phyloP scores from a whole-genome alignment of 2,888 invertebrate genomes.

The Alloscopus bannaensis region DNA sequence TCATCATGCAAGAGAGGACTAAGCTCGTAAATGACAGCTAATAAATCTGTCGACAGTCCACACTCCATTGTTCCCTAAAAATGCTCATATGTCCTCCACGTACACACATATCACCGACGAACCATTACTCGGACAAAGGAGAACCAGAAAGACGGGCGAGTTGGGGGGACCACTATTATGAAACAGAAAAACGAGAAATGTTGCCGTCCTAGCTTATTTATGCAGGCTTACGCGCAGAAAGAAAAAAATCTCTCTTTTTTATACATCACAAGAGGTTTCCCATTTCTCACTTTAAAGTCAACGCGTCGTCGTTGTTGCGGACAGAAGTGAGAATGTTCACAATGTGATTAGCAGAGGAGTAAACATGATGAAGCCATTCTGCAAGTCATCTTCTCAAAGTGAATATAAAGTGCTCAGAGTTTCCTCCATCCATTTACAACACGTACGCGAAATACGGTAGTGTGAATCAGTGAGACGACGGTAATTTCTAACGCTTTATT shows the following conservation, averaged over 20 bases:
- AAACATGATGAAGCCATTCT: conserved; percentile 33
- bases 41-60: conserved; percentile 64
- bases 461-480: too few relatives aligned
- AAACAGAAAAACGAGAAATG: conserved; percentile 51
- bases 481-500: conserved; percentile 18
- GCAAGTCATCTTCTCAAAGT: conserved; percentile 54
- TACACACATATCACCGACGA: conserved; percentile 38
- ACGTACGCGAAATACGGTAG: too few relatives aligned
- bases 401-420: conserved; percentile 40
- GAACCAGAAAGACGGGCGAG: conserved; percentile 6
- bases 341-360: conserved; percentile 51
- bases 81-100: conserved; percentile 36
- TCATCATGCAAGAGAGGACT: conserved; percentile 60
- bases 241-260: conserved; percentile 44
- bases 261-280: conserved; percentile 36
- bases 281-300: neutral
- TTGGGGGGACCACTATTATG: conserved; percentile 47
- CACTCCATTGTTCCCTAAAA: conserved; percentile 56
- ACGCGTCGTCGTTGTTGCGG: too few relatives aligned
- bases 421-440: too few relatives aligned
- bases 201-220: too few relatives aligned
- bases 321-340: conserved; percentile 23
- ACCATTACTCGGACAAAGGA: conserved; percentile 43
- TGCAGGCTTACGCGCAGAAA: conserved; percentile 41
- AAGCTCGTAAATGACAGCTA: conserved; percentile 63